Evolutionary conservation across 2,113 vertebrate genomes (phyloP).

Genomic region (Austrofundulus limnaeus): DNA sequence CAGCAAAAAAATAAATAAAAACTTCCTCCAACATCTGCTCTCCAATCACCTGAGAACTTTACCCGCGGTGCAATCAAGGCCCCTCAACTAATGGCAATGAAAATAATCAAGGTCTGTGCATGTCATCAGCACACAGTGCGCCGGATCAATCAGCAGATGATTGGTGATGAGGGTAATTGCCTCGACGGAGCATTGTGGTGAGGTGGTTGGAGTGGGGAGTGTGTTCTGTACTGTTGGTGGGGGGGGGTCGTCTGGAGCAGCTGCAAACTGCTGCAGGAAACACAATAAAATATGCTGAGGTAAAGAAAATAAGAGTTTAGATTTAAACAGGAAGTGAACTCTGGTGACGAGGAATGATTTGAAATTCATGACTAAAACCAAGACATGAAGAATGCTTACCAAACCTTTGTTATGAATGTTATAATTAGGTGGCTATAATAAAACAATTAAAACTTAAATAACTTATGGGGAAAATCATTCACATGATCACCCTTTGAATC

Average conservation of each 20-base stretch:
- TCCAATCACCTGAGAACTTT: conserved; percentile 51
- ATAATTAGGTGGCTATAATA: too few species aligned
- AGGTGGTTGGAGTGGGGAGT: conserved; percentile 21
- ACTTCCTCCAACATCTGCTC: conserved; percentile 37
- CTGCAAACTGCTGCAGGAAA: conserved; percentile 12
- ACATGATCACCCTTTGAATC: too few species aligned
- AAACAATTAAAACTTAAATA: too few species aligned
- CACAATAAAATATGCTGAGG: not conserved
- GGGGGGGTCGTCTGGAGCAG: conserved; percentile 9
- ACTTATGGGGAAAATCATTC: too few species aligned
- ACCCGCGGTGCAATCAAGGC: conserved; percentile 57
- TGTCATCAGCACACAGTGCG: conserved; percentile 61
- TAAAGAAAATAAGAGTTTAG: not conserved
- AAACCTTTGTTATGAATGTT: too few species aligned
- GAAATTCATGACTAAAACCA: too few species aligned
- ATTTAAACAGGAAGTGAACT: conserved; percentile 6
- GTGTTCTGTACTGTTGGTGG: conserved; percentile 2
- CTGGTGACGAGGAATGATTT: too few species aligned
- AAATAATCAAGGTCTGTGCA: conserved; percentile 55
- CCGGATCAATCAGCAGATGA: conserved; percentile 61
- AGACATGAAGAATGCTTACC: too few species aligned
- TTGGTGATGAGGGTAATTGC: conserved; percentile 65
- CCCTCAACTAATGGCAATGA: conserved; percentile 52
- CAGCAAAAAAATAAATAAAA: conserved; percentile 5
- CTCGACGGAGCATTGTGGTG: conserved; percentile 22